phyloP scores from a whole-genome alignment of 2,888 invertebrate species.

The Drosophila mercatorum region DNA sequence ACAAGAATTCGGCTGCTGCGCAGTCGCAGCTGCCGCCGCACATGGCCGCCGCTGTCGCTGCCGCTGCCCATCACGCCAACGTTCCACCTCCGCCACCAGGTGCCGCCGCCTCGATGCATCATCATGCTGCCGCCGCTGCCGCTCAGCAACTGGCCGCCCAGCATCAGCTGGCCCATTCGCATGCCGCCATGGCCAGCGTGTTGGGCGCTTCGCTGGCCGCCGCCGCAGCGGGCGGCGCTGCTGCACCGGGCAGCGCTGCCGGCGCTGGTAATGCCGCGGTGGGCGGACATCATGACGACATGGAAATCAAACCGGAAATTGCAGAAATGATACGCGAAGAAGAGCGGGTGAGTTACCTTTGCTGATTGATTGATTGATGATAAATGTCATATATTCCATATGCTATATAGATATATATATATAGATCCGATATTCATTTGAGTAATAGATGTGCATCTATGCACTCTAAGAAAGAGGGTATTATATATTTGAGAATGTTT shows the following conservation, averaged over 20 bases:
- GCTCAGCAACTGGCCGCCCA: conserved; percentile 81
- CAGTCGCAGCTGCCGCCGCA: conserved; percentile 69
- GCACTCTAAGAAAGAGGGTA: no score
- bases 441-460: background rate
- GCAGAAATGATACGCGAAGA: conserved; percentile 98
- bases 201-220: conserved; percentile 79
- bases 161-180: conserved; percentile 82
- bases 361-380: background rate
- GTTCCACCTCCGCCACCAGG: conserved; percentile 56
- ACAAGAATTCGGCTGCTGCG: conserved; percentile 34
- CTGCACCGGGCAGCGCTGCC: conserved; percentile 73
- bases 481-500: no score
- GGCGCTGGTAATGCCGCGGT: conserved; percentile 57
- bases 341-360: conserved; percentile 92
- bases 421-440: no score
- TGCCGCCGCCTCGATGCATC: conserved; percentile 68
- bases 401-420: background rate
- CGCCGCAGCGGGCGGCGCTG: conserved; percentile 79
- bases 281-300: conserved; percentile 88
- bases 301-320: conserved; percentile 97
- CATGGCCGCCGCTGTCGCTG: conserved; percentile 73
- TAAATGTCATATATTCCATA: background rate
- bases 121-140: conserved; percentile 78
- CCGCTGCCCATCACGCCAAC: conserved; percentile 68
- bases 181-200: conserved; percentile 82